Evolutionary conservation across 2,113 vertebrate species (phyloP).

Genomic region (Ailurus styani): DNA sequence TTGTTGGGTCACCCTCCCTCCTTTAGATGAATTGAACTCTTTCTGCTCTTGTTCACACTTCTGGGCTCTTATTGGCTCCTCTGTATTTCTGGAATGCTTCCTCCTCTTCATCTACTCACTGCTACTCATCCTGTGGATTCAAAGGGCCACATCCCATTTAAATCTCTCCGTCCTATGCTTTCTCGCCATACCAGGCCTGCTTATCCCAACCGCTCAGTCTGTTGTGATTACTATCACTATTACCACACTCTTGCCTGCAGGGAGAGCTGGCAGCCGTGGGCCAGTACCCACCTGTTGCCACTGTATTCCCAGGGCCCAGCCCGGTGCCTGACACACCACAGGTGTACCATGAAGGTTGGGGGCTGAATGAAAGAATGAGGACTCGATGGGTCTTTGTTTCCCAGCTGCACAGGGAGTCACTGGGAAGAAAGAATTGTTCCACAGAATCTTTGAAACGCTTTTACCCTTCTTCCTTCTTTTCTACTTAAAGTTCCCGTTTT

Average conservation of each 20-base stretch:
- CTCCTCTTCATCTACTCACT: background rate
- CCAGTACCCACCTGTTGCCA: background rate
- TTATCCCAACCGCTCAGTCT: background rate
- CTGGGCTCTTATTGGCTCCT: background rate
- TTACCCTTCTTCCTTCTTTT: background rate
- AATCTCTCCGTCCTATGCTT: background rate
- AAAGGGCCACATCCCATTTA: constrained; percentile 32
- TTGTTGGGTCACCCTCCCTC: background rate
- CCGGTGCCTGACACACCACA: background rate
- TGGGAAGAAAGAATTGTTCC: background rate
- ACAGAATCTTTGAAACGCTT: background rate
- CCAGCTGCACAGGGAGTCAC: background rate
- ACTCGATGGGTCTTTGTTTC: background rate
- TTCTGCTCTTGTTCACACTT: background rate
- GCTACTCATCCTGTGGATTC: constrained; percentile 41
- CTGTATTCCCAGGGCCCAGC: too few species aligned
- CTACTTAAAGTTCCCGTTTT: background rate
- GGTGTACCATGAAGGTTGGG: background rate
- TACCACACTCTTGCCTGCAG: background rate
- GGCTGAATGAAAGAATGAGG: background rate
- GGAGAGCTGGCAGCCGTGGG: background rate
- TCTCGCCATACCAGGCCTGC: background rate
- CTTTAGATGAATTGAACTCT: background rate
- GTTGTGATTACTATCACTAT: background rate
- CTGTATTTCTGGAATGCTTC: background rate